phyloP scores from a whole-genome alignment of 2,888 invertebrate genomes.

The Drosophila anomelani region DNA sequence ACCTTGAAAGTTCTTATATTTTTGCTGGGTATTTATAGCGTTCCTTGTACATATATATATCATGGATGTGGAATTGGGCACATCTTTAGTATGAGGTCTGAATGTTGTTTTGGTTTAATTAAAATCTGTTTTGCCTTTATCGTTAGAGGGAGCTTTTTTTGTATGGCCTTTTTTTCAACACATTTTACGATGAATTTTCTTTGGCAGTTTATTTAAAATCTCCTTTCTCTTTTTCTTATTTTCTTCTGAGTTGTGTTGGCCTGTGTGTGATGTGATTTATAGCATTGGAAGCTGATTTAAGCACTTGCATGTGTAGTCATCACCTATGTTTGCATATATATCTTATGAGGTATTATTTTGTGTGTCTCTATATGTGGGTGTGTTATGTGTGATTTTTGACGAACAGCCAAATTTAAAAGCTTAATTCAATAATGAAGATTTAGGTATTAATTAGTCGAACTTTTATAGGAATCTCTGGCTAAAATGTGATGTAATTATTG shows the following conservation, averaged over 20 bases:
- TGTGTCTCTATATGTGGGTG: slow-evolving; percentile 5
- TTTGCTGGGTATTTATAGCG: slow-evolving; percentile 63
- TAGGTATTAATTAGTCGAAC: not conserved
- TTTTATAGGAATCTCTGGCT: too few species aligned
- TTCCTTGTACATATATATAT: slow-evolving; percentile 32
- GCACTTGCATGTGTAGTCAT: slow-evolving; percentile 44
- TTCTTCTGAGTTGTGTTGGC: not conserved
- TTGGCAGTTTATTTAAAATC: slow-evolving; percentile 43
- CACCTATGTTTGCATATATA: slow-evolving; percentile 14
- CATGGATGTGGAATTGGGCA: slow-evolving; percentile 23
- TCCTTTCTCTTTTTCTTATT: slow-evolving; percentile 32
- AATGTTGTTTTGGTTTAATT: slow-evolving; percentile 69
- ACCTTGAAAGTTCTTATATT: slow-evolving; percentile 68
- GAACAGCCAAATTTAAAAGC: slow-evolving; percentile 9
- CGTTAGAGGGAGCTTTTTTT: slow-evolving; percentile 50
- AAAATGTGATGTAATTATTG: not conserved
- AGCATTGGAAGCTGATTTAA: slow-evolving; percentile 37
- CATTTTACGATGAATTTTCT: slow-evolving; percentile 49
- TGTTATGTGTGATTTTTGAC: slow-evolving; percentile 9
- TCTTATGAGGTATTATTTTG: slow-evolving; percentile 30
- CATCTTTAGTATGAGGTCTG: slow-evolving; percentile 28
- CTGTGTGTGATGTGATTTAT: slow-evolving; percentile 42
- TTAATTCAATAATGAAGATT: slow-evolving; percentile 19
- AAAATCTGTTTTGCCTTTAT: slow-evolving; percentile 57
- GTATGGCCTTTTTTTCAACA: slow-evolving; percentile 54